Evolutionary conservation across 2,797 vertebrate species (phyloP).

Genomic region (Scleropages formosus): DNA sequence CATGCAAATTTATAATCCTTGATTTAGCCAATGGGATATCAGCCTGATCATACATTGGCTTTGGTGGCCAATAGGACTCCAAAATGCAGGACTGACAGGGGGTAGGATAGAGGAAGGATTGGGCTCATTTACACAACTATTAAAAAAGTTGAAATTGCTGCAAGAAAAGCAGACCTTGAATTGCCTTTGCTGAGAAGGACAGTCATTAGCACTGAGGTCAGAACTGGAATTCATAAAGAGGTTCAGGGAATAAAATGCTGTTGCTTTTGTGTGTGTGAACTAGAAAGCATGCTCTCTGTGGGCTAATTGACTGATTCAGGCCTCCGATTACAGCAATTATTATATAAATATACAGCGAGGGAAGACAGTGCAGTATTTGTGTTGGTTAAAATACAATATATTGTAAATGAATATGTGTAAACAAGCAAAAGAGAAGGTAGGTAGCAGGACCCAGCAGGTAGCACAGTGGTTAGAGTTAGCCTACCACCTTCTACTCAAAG

Average conservation of each 20-base stretch:
- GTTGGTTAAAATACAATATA: not conserved
- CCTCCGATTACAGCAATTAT: not conserved
- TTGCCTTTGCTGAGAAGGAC: constrained; percentile 18
- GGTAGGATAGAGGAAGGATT: no score
- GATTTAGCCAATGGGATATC: not conserved
- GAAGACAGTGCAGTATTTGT: not conserved
- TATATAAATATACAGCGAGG: not conserved
- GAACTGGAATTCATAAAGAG: constrained; percentile 6
- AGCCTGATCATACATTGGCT: not conserved
- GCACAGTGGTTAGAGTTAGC: no score
- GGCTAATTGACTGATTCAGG: constrained; percentile 8
- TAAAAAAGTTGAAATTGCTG: no score
- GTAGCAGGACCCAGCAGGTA: no score
- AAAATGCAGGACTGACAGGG: not conserved
- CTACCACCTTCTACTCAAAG: no score
- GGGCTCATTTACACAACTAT: no score
- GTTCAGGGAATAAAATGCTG: not conserved
- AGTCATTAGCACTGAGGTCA: constrained; percentile 5
- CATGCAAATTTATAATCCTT: not conserved
- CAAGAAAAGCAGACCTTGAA: constrained; percentile 9
- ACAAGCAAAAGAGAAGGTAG: no score
- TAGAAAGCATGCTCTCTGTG: not conserved
- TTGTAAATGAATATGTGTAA: no score
- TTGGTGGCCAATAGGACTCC: not conserved
- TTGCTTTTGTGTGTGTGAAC: not conserved